Percentiles rank a stretch among this genome's conserved stretches.
Conservation (phyloP, 2,888 invertebrate genomes). For the Acronicta psi region DNA sequence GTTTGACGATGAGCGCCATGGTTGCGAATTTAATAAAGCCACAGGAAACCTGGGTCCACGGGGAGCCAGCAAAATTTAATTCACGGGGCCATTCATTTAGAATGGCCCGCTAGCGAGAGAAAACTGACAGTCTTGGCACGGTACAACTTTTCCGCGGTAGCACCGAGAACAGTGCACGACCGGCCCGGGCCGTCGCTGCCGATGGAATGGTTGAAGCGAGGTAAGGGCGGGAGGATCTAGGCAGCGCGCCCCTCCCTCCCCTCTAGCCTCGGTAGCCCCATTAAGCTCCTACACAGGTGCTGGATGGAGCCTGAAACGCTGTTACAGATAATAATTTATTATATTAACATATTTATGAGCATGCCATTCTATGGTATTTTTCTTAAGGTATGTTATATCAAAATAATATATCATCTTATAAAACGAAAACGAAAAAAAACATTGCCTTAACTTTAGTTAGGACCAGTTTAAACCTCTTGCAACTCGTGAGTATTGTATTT, state of each 20-base stretch:
- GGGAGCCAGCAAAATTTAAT: slow-evolving; percentile 1
- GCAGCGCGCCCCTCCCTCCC: slow-evolving; percentile 60
- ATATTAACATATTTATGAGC: no score
- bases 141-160: slow-evolving; percentile 57
- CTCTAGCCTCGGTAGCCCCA: slow-evolving; percentile 48
- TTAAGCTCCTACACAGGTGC: slow-evolving; percentile 46
- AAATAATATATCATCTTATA: no score
- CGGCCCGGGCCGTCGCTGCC: slow-evolving; percentile 47
- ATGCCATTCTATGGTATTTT: no score
- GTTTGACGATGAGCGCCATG: slow-evolving; percentile 92
- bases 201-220: slow-evolving; percentile 60
- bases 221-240: slow-evolving; percentile 65
- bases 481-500: no score
- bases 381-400: no score
- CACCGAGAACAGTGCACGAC: slow-evolving; percentile 16
- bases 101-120: slow-evolving; percentile 29
- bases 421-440: no score
- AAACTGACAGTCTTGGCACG: slow-evolving; percentile 12
- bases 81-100: slow-evolving; percentile 13
- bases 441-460: no score
- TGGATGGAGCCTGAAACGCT: slow-evolving; percentile 41
- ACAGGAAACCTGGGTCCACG: neutral
- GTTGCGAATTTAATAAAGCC: slow-evolving; percentile 37
- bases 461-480: no score
- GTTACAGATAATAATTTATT: slow-evolving; percentile 10